phyloP scores from a whole-genome alignment of 2,113 vertebrate genomes.

The Butastur rufipennis region DNA sequence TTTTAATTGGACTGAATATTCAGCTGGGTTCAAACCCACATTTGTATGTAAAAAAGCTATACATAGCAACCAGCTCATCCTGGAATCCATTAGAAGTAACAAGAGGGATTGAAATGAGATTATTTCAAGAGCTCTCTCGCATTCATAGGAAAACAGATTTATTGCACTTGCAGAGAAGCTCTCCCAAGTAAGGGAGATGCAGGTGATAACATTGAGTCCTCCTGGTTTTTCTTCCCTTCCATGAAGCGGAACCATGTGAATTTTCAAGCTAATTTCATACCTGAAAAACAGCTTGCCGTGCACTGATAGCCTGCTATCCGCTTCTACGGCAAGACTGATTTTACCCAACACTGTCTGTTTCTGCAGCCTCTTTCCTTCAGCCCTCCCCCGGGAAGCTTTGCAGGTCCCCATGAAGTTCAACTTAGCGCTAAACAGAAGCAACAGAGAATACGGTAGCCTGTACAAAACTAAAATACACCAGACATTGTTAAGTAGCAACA shows the following conservation, averaged over 20 bases:
- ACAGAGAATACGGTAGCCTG: background rate
- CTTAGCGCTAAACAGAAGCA: background rate
- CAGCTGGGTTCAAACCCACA: constrained; percentile 26
- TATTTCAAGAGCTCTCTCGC: constrained; percentile 30
- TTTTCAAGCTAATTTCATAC: constrained; percentile 25
- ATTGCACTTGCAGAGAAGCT: background rate
- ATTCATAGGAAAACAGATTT: constrained; percentile 22
- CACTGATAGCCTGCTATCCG: background rate
- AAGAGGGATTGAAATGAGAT: constrained; percentile 16
- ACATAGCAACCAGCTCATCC: constrained; percentile 12
- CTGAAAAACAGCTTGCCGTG: background rate
- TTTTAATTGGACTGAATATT: constrained; percentile 52
- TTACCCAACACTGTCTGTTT: background rate
- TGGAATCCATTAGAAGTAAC: constrained; percentile 26
- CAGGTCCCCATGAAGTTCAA: background rate
- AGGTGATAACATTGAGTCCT: background rate
- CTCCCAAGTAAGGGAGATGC: background rate
- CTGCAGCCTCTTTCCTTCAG: background rate
- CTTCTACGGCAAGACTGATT: background rate
- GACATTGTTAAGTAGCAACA: background rate
- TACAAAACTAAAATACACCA: background rate
- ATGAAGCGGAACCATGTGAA: background rate
- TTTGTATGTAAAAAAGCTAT: background rate
- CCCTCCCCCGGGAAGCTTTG: background rate
- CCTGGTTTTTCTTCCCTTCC: background rate